Percentiles rank a stretch among this genome's conserved stretches.
Conservation (phyloP, 64 coral and sea anemone species). For the Porites australiensis region DNA sequence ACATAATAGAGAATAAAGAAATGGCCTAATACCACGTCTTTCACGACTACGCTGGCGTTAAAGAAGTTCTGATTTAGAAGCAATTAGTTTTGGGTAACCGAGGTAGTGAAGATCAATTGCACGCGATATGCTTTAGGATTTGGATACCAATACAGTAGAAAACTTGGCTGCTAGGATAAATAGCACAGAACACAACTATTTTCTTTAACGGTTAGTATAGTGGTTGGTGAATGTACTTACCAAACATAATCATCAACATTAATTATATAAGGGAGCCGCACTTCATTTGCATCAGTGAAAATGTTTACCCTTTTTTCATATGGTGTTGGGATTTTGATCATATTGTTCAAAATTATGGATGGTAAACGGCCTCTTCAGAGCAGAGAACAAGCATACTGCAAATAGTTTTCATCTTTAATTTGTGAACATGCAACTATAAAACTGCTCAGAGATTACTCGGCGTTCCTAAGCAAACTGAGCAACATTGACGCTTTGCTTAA, state of each 20-base stretch:
- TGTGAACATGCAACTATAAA: too few species aligned
- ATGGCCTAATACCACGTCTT: not conserved
- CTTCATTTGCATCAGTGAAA: not conserved
- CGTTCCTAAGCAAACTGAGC: too few species aligned
- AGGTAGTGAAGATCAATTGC: not conserved
- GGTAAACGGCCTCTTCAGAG: too few species aligned
- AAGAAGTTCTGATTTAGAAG: not conserved
- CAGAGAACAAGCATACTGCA: too few species aligned
- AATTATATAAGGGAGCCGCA: not conserved
- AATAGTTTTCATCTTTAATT: too few species aligned
- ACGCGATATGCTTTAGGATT: not conserved
- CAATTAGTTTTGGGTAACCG: not conserved
- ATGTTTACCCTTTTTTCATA: too few species aligned
- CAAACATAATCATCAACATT: not conserved
- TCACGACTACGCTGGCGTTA: not conserved
- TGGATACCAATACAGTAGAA: not conserved
- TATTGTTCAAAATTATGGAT: too few species aligned
- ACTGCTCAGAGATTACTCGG: too few species aligned
- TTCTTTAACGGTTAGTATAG: not conserved
- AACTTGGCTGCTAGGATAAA: not conserved
- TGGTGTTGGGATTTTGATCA: too few species aligned
- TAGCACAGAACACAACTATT: not conserved
- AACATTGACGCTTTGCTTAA: too few species aligned
- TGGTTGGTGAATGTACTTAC: not conserved
- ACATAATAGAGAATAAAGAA: not conserved